phyloP scores from a whole-genome alignment of 2,797 vertebrate genomes.

The Hydrocynus forskahlii region DNA sequence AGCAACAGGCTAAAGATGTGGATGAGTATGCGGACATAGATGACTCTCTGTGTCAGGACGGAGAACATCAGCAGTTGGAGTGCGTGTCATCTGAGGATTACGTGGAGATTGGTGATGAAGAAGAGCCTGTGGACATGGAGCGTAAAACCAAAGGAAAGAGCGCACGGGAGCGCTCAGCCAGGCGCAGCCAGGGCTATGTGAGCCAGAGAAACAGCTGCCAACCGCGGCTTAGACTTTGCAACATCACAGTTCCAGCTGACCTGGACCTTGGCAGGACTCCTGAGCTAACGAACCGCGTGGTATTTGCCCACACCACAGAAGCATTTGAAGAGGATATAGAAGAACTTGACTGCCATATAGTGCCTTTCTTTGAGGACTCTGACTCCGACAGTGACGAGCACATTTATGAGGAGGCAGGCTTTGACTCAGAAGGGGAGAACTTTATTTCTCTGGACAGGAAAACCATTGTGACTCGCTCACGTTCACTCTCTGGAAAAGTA shows the following conservation, averaged over 20 bases:
- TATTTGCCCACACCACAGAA: constrained; percentile 82
- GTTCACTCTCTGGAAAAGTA: constrained; percentile 93
- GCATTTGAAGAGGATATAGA: constrained; percentile 85
- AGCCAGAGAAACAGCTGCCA: constrained; percentile 78
- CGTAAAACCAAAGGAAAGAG: constrained; percentile 74
- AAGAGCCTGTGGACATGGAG: constrained; percentile 72
- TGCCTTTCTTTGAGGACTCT: constrained; percentile 81
- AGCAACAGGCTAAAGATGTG: constrained; percentile 61
- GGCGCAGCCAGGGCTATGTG: constrained; percentile 67
- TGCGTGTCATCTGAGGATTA: constrained; percentile 82
- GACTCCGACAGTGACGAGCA: constrained; percentile 83
- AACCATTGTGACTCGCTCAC: constrained; percentile 84
- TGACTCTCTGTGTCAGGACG: constrained; percentile 64
- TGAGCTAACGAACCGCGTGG: constrained; percentile 81
- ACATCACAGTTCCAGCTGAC: constrained; percentile 81
- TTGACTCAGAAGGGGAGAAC: constrained; percentile 82
- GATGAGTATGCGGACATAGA: constrained; percentile 82
- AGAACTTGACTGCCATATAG: constrained; percentile 83
- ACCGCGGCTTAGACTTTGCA: constrained; percentile 80
- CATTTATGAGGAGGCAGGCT: constrained; percentile 83
- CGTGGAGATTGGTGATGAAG: constrained; percentile 82
- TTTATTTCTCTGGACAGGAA: constrained; percentile 84
- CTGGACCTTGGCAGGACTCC: constrained; percentile 77
- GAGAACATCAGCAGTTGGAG: constrained; percentile 68
- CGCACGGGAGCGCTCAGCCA: constrained; percentile 72